Evolutionary conservation across 2,113 vertebrate species (phyloP).

Genomic region (Callipepla squamata): DNA sequence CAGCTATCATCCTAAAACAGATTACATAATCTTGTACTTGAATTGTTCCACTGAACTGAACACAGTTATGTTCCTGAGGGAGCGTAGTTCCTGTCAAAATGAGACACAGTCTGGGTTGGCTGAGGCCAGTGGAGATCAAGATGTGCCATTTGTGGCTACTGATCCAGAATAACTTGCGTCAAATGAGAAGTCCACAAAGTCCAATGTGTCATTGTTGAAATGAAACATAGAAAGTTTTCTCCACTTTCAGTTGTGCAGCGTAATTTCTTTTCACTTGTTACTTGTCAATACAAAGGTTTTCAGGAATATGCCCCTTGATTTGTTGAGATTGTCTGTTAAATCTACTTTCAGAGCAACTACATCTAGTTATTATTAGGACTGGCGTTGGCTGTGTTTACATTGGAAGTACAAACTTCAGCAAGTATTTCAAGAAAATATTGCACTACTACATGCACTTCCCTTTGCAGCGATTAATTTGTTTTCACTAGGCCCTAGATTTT

Average conservation of each 20-base stretch:
- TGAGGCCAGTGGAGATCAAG: neutral
- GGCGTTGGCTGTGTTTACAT: neutral
- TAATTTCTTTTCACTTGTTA: neutral
- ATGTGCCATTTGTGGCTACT: neutral
- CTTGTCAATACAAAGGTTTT: neutral
- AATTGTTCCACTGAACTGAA: neutral
- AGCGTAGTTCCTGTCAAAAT: neutral
- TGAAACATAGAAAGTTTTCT: neutral
- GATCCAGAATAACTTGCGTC: neutral
- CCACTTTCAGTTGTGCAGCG: neutral
- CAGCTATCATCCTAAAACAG: neutral
- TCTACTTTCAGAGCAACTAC: neutral
- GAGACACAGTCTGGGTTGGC: neutral
- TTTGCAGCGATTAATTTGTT: neutral
- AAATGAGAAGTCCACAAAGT: neutral
- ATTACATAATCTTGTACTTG: neutral
- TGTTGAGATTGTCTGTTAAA: neutral
- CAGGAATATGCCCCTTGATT: neutral
- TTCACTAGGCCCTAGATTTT: neutral
- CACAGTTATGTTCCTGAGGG: neutral
- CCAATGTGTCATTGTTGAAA: neutral
- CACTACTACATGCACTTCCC: neutral
- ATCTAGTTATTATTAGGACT: neutral
- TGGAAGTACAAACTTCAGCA: neutral
- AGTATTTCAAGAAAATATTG: slow-evolving; percentile 6